phyloP scores from a whole-genome alignment of 1,140 invertebrate genomes.

The Scaptomyza graminum region DNA sequence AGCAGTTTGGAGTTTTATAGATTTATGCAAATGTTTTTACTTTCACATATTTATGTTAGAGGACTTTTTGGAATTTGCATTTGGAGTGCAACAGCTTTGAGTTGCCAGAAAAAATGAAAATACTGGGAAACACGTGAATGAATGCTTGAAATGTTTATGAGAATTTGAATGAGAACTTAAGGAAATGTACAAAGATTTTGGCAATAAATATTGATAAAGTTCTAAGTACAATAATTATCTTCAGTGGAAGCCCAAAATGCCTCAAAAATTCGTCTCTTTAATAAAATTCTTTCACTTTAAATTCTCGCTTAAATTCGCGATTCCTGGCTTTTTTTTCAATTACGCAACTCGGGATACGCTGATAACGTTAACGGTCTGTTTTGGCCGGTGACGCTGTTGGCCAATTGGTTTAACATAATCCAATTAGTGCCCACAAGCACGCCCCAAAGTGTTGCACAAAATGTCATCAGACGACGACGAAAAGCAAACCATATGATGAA shows the following conservation, averaged over 20 bases:
- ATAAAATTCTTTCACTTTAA: neutral
- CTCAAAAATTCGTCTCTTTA: neutral
- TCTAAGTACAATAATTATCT: no score
- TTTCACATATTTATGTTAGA: constrained; percentile 27
- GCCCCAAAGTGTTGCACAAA: constrained; percentile 27
- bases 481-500: constrained; percentile 4
- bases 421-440: constrained; percentile 31
- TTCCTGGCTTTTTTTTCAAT: neutral
- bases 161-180: no score
- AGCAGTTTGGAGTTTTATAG: constrained; percentile 23
- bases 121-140: neutral
- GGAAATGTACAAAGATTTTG: no score
- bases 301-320: neutral
- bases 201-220: no score
- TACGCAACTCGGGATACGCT: neutral
- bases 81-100: constrained; percentile 16
- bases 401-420: constrained; percentile 29
- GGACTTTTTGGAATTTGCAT: constrained; percentile 28
- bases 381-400: constrained; percentile 12
- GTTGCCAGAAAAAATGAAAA: neutral
- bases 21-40: constrained; percentile 41
- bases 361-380: neutral
- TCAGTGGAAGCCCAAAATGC: no score
- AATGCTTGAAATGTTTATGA: no score
- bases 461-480: constrained; percentile 7